phyloP scores from a whole-genome alignment of 2,888 invertebrate genomes.

The Nomada hirtipes region DNA sequence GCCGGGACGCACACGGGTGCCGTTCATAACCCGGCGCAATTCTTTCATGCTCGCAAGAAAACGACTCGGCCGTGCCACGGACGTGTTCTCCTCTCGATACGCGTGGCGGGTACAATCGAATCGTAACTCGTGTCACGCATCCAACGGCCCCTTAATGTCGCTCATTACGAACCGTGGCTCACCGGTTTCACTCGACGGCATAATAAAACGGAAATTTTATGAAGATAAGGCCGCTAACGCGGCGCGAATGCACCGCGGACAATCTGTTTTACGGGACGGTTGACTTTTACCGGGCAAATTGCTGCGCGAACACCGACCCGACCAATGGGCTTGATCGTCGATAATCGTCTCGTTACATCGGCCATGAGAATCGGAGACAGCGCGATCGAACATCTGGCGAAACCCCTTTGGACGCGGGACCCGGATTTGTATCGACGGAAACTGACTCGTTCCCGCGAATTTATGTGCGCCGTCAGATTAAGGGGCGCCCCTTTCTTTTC shows the following conservation, averaged over 20 bases:
- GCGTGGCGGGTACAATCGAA: conserved; percentile 10
- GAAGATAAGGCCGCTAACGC: conserved; percentile 15
- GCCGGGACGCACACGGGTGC: too few species aligned
- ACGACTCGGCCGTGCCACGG: not conserved
- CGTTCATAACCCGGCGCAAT: conserved; percentile 9
- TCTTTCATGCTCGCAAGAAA: not conserved
- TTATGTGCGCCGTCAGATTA: conserved; percentile 83
- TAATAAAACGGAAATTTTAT: conserved; percentile 34
- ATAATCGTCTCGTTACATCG: conserved; percentile 37
- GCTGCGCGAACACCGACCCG: conserved; percentile 17
- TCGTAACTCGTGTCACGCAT: conserved; percentile 49
- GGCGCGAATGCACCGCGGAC: not conserved
- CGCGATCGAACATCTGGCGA: conserved; percentile 77
- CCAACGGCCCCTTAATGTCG: conserved; percentile 13
- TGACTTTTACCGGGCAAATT: conserved; percentile 29
- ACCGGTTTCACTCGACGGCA: conserved; percentile 18
- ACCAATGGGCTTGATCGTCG: conserved; percentile 15
- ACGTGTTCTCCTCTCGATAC: not conserved
- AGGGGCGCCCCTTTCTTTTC: conserved; percentile 69
- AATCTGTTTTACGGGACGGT: conserved; percentile 22
- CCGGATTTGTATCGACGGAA: conserved; percentile 76
- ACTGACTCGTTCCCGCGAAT: conserved; percentile 83
- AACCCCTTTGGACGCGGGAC: conserved; percentile 79
- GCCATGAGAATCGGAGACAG: conserved; percentile 46
- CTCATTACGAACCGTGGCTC: conserved; percentile 7